Evolutionary conservation across 2,888 invertebrate species (phyloP).

Genomic region (Phragmatobia fuliginosa): DNA sequence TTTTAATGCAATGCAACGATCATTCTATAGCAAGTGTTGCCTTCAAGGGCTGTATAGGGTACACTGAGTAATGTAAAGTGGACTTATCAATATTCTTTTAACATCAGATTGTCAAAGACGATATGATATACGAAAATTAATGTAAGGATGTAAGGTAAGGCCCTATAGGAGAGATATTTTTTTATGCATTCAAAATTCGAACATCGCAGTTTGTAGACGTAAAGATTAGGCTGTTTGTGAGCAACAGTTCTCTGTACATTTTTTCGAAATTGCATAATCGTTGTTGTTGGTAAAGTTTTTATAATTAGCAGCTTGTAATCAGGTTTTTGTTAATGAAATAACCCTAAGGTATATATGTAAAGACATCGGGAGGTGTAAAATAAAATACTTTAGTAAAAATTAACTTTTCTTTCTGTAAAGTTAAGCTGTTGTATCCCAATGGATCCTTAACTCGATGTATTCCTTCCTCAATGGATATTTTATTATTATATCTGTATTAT

Average conservation of each 20-base stretch:
- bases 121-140: slow-evolving; percentile 84
- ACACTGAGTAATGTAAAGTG: slow-evolving; percentile 67
- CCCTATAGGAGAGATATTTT: slow-evolving; percentile 85
- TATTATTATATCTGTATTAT: slow-evolving; percentile 60
- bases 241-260: slow-evolving; percentile 63
- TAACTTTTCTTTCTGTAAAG: slow-evolving; percentile 71
- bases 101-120: slow-evolving; percentile 85
- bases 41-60: slow-evolving; percentile 62
- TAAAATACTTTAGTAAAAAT: slow-evolving; percentile 79
- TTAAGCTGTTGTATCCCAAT: slow-evolving; percentile 58
- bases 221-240: slow-evolving; percentile 65
- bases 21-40: slow-evolving; percentile 72
- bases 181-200: slow-evolving; percentile 84
- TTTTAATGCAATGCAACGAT: slow-evolving; percentile 54
- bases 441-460: slow-evolving; percentile 59
- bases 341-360: slow-evolving; percentile 77
- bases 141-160: slow-evolving; percentile 85
- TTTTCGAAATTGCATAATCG: slow-evolving; percentile 80
- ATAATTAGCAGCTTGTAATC: slow-evolving; percentile 83
- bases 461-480: slow-evolving; percentile 55
- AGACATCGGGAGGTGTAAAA: slow-evolving; percentile 79
- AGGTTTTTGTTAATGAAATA: slow-evolving; percentile 74
- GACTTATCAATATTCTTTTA: slow-evolving; percentile 70
- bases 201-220: slow-evolving; percentile 70
- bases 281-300: slow-evolving; percentile 82